phyloP scores from a whole-genome alignment of 2,888 invertebrate species.

The Drosophila merina region DNA sequence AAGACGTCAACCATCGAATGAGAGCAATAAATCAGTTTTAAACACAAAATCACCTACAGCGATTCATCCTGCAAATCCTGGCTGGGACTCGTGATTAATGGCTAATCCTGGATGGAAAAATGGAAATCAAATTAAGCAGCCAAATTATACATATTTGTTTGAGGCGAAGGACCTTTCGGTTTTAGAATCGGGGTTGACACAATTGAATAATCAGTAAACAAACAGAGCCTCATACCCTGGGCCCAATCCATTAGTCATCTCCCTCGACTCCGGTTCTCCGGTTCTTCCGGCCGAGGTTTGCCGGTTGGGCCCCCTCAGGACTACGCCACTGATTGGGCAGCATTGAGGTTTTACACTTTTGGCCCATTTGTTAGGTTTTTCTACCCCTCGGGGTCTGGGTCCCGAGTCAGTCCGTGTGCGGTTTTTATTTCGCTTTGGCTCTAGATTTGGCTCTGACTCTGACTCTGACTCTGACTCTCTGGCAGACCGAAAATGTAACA shows the following conservation, averaged over 20 bases:
- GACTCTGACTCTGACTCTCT: constrained; percentile 32
- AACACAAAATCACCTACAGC: not conserved
- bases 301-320: constrained; percentile 3
- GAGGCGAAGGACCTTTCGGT: constrained; percentile 5
- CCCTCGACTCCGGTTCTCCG: constrained; percentile 40
- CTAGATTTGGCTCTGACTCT: not conserved
- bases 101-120: constrained; percentile 17
- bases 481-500: constrained; percentile 66
- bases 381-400: constrained; percentile 20
- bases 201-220: constrained; percentile 49
- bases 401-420: constrained; percentile 49
- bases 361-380: constrained; percentile 63
- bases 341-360: constrained; percentile 74
- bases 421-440: constrained; percentile 65
- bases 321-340: constrained; percentile 64
- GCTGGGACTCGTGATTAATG: constrained; percentile 24
- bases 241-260: constrained; percentile 71
- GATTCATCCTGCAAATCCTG: constrained; percentile 5
- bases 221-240: constrained; percentile 45
- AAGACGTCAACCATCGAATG: constrained; percentile 3
- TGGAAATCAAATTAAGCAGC: constrained; percentile 43
- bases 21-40: constrained; percentile 26
- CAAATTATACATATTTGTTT: constrained; percentile 41
- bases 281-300: constrained; percentile 1
- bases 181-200: constrained; percentile 26